Conservation (phyloP, 2,888 invertebrate genomes). For the Euplexia lucipara region DNA sequence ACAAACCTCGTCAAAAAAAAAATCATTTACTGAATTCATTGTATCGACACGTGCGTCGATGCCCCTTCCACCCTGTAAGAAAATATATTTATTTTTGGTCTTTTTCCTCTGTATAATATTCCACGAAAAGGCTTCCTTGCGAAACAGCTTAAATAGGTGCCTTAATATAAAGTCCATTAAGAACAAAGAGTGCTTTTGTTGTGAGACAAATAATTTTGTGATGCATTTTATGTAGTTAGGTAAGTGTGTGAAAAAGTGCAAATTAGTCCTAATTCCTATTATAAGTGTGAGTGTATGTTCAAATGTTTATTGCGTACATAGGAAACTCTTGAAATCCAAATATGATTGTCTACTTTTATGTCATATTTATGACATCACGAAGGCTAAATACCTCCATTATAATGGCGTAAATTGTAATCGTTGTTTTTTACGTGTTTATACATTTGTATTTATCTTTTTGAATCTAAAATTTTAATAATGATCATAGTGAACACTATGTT, state of each 20-base stretch:
- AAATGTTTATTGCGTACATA: constrained; percentile 58
- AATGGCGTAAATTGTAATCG: not conserved
- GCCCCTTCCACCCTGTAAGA: too few species aligned
- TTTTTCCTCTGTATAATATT: constrained; percentile 43
- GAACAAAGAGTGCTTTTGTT: constrained; percentile 61
- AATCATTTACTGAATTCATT: too few species aligned
- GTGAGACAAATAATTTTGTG: constrained; percentile 40
- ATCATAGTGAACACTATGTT: not conserved
- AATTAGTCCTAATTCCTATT: constrained; percentile 61
- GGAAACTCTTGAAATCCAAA: constrained; percentile 2
- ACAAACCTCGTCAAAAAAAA: too few species aligned
- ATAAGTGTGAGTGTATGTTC: constrained; percentile 25
- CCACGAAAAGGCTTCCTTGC: constrained; percentile 36
- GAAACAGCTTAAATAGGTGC: constrained; percentile 38
- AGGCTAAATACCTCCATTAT: not conserved
- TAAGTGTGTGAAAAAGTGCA: constrained; percentile 59
- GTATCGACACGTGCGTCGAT: too few species aligned
- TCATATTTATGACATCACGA: not conserved
- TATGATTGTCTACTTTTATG: constrained; percentile 3
- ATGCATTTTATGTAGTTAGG: constrained; percentile 50
- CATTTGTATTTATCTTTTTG: constrained; percentile 33
- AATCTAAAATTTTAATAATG: constrained; percentile 18
- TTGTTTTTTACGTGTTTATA: constrained; percentile 13
- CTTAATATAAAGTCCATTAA: constrained; percentile 41
- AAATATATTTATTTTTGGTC: constrained; percentile 33